Conservation (phyloP, 2,797 vertebrate species). For the Cheirogaleus major region DNA sequence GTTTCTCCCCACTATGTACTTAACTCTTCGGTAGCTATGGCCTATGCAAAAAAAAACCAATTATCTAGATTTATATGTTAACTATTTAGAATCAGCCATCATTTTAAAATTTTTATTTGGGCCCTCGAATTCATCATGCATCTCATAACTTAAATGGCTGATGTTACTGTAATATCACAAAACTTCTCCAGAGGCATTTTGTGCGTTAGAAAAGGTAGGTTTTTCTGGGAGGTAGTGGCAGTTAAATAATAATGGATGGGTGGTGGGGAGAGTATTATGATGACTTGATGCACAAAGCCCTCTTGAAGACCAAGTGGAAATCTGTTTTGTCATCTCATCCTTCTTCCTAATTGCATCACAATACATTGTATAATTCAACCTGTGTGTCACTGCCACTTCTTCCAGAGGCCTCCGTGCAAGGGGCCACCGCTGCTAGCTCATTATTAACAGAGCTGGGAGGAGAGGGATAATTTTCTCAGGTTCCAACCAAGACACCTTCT, state of each 20-base stretch:
- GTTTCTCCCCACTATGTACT: neutral
- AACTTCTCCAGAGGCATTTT: accelerated
- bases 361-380: neutral
- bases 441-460: neutral
- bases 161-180: accelerated
- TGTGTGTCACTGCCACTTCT: neutral
- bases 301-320: neutral
- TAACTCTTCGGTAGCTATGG: neutral
- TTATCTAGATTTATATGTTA: accelerated
- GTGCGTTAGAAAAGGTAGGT: accelerated
- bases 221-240: accelerated
- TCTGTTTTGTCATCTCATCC: slow-evolving; percentile 61
- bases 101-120: neutral
- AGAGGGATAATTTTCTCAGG: neutral
- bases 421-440: accelerated
- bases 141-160: accelerated
- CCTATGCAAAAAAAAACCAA: neutral
- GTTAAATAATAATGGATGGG: neutral
- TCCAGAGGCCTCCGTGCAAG: neutral
- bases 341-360: slow-evolving; percentile 52
- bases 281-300: neutral
- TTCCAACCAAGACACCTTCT: neutral
- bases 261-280: accelerated
- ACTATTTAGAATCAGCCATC: accelerated
- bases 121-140: neutral